Evolutionary conservation across 1,140 invertebrate genomes (phyloP).

Genomic region (Cyphomyrmex costatus): DNA sequence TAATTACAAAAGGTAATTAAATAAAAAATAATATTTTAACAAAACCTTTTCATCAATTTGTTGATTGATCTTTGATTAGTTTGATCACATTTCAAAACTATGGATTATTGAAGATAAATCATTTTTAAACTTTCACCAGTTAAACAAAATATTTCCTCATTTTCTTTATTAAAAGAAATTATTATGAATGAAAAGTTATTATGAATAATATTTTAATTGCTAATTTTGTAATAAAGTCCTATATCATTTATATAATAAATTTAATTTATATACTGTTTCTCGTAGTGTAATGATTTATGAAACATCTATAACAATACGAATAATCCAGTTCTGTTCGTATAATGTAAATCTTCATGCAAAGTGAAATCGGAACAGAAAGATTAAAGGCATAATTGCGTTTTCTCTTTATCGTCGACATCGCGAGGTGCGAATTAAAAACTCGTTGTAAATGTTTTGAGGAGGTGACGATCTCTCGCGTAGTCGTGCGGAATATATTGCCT

Average conservation of each 20-base stretch:
- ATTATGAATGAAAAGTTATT: neutral
- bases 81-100: neutral
- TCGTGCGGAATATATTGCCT: conserved; percentile 6
- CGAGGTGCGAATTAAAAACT: conserved; percentile 36
- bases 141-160: neutral
- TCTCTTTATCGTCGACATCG: conserved; percentile 34
- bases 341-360: conserved; percentile 9
- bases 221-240: neutral
- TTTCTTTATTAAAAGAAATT: neutral
- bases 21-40: neutral
- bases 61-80: too few relatives aligned
- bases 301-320: neutral
- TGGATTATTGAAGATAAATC: neutral
- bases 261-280: neutral
- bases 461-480: conserved; percentile 4
- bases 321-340: conserved; percentile 4
- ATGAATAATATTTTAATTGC: neutral
- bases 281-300: neutral
- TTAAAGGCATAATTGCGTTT: conserved; percentile 50
- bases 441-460: neutral
- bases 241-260: neutral
- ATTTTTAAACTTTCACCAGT: neutral
- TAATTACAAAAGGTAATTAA: neutral
- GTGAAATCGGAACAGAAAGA: conserved; percentile 57
- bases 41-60: too few relatives aligned